Conservation (phyloP, 2,113 vertebrate species). For the Rhagologus leucostigma region DNA sequence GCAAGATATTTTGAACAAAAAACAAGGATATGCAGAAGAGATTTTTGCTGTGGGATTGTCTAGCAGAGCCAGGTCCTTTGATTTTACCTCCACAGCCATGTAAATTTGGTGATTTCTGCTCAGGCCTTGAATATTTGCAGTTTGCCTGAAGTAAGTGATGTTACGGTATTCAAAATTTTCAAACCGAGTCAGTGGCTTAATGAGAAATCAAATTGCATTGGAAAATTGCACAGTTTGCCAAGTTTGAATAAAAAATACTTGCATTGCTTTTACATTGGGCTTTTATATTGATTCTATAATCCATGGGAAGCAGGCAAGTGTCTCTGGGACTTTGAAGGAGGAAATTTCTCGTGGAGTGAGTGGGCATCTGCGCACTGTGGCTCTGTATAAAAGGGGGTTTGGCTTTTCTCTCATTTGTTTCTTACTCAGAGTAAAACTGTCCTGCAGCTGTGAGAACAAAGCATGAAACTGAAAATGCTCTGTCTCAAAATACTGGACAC, state of each 20-base stretch:
- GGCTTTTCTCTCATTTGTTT: background rate
- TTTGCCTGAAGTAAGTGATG: background rate
- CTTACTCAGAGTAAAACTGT: background rate
- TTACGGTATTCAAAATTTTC: background rate
- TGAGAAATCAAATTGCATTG: background rate
- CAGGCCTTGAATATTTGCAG: background rate
- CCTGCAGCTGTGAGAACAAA: background rate
- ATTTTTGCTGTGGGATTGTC: background rate
- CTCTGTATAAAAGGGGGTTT: background rate
- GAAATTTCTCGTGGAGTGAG: background rate
- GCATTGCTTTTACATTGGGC: background rate
- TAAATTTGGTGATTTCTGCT: background rate
- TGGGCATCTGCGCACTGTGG: background rate
- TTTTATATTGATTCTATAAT: background rate
- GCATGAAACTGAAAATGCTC: background rate
- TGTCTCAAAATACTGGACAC: background rate
- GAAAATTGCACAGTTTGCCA: background rate
- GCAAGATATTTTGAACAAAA: background rate
- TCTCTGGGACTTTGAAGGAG: background rate
- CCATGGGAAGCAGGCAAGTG: background rate
- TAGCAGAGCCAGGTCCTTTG: background rate
- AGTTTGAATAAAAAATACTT: background rate
- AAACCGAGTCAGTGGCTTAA: background rate
- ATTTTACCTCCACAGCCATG: background rate
- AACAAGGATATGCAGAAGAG: rapidly evolving